Percentiles rank a stretch among this genome's conserved stretches.
Conservation (phyloP, 1,140 invertebrate species). For the Trinorchestia longiramus region DNA sequence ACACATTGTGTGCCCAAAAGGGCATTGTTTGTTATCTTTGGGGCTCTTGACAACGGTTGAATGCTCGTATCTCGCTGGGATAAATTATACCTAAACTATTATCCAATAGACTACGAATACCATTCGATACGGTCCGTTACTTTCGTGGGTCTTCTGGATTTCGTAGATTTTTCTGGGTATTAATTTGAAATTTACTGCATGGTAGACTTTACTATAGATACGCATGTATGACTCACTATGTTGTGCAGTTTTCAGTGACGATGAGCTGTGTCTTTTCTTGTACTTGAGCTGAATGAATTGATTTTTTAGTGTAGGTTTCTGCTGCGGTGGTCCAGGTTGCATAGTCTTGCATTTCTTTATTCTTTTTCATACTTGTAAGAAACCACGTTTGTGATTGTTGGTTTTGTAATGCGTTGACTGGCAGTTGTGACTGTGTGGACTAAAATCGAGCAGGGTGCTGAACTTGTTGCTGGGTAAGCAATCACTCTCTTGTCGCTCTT, state of each 20-base stretch:
- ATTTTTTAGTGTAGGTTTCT: background rate
- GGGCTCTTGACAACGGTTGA: background rate
- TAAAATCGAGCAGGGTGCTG: background rate
- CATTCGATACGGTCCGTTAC: background rate
- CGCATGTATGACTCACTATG: background rate
- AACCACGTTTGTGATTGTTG: background rate
- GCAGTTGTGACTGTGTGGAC: background rate
- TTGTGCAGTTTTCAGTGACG: background rate
- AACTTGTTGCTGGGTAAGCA: background rate
- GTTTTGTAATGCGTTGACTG: background rate
- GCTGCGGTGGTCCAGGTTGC: background rate
- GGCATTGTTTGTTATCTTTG: background rate
- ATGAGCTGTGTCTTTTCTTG: no score
- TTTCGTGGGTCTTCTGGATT: background rate
- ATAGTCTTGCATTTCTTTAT: background rate
- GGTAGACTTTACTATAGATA: background rate
- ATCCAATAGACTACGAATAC: background rate
- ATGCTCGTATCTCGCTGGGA: background rate
- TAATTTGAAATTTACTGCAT: background rate
- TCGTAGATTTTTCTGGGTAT: background rate
- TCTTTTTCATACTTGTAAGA: background rate
- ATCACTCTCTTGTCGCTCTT: background rate
- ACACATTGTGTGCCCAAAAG: background rate
- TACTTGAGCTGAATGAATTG: background rate
- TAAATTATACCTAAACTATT: background rate